A percentile compares a stretch with the other conserved stretches of the same genome.
phyloP scores from a whole-genome alignment of 2,888 invertebrate genomes.

The Oxystoma pomonae region DNA sequence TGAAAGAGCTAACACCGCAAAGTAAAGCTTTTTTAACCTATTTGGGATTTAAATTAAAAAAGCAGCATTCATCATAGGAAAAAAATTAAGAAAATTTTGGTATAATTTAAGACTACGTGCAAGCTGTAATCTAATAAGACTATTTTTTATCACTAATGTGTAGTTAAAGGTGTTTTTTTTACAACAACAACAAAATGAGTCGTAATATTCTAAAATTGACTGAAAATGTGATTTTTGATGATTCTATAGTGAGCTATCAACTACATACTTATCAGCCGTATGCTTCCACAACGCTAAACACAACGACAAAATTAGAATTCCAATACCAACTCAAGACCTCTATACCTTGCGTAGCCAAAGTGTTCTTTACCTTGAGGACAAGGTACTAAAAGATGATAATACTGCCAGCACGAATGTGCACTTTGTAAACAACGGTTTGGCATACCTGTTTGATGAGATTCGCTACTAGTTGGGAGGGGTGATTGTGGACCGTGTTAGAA shows the following conservation, averaged over 20 bases:
- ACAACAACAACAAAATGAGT: slow-evolving; percentile 7
- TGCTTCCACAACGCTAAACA: slow-evolving; percentile 28
- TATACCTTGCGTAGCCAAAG: slow-evolving; percentile 34
- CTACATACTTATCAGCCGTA: slow-evolving; percentile 34
- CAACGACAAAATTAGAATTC: slow-evolving; percentile 39
- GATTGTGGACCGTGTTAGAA: slow-evolving; percentile 15
- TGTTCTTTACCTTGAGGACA: slow-evolving; percentile 26
- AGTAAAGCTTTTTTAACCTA: no score
- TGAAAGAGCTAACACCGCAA: no score
- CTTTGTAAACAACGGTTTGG: slow-evolving; percentile 22
- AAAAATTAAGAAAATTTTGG: no score
- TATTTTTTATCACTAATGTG: no score
- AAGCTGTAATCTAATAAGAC: no score
- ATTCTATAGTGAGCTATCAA: slow-evolving; percentile 29
- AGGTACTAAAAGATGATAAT: slow-evolving; percentile 13
- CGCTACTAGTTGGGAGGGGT: slow-evolving; percentile 27
- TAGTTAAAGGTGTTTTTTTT: no score
- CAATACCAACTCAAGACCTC: slow-evolving; percentile 32
- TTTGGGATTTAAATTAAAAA: no score
- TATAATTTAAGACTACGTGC: no score
- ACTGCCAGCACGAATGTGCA: slow-evolving; percentile 10
- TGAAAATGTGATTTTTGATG: slow-evolving; percentile 23
- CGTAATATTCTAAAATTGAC: slow-evolving; percentile 25
- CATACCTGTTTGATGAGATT: slow-evolving; percentile 21
- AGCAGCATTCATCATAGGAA: no score